Conservation (phyloP, 2,888 invertebrate genomes). For the Crossocerus cetratus region DNA sequence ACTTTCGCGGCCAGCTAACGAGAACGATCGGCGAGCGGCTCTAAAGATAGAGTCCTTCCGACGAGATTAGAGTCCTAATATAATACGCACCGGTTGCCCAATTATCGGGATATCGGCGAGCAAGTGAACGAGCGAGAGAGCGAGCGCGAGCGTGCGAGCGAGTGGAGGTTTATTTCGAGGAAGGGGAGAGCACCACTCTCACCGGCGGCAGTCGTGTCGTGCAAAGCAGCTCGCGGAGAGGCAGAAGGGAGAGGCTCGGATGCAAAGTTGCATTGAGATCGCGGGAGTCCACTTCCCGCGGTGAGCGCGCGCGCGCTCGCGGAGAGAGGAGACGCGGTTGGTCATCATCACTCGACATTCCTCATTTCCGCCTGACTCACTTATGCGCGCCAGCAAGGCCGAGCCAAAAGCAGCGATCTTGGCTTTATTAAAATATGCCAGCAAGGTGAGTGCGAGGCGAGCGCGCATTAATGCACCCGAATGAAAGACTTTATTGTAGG, state of each 20-base stretch:
- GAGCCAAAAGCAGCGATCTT: constrained; percentile 56
- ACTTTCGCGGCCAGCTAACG: neutral
- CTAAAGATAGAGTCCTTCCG: constrained; percentile 10
- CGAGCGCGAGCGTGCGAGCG: too few species aligned
- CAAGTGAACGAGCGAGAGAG: too few species aligned
- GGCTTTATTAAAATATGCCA: constrained; percentile 51
- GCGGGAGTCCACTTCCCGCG: constrained; percentile 26
- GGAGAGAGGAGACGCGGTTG: constrained; percentile 21
- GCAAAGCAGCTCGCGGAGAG: neutral
- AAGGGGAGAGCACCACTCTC: constrained; percentile 5
- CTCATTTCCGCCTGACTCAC: constrained; percentile 61
- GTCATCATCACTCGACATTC: constrained; percentile 54
- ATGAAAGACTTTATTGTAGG: constrained; percentile 15
- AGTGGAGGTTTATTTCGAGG: constrained; percentile 20
- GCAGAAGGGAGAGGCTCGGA: neutral
- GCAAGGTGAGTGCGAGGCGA: constrained; percentile 33
- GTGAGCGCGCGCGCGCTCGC: constrained; percentile 5
- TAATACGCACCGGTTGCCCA: constrained; percentile 7
- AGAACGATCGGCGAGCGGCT: neutral
- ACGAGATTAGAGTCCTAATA: constrained; percentile 1
- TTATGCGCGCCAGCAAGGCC: constrained; percentile 52
- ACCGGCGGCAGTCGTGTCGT: neutral
- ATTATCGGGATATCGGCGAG: constrained; percentile 8
- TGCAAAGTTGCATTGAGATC: constrained; percentile 31
- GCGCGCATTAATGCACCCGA: constrained; percentile 25